A percentile compares a stretch with the other conserved stretches of the same genome.
phyloP scores from a whole-genome alignment of 1,140 invertebrate genomes.

The Tyrophagus putrescentiae region DNA sequence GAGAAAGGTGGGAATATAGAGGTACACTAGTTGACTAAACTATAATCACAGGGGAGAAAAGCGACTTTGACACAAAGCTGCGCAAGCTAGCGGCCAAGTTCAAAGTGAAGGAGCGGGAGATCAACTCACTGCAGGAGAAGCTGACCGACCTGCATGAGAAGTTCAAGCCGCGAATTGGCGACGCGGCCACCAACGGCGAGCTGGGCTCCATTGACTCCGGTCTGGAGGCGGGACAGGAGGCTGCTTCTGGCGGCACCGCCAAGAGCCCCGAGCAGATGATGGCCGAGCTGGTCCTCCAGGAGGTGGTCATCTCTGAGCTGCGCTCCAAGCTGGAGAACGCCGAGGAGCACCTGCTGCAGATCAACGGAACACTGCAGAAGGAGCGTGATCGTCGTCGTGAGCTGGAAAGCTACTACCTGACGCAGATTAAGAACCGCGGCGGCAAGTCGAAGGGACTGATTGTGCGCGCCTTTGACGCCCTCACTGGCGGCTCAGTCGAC shows the following conservation, averaged over 20 bases:
- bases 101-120: constrained; percentile 13
- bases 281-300: not conserved
- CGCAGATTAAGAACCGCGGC: not conserved
- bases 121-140: constrained; percentile 13
- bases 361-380: not conserved
- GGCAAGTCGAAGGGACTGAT: not conserved
- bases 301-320: not conserved
- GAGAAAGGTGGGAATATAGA: too few species aligned
- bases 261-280: not conserved
- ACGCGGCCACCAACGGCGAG: too few species aligned
- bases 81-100: constrained; percentile 15
- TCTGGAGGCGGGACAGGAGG: not conserved
- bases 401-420: not conserved
- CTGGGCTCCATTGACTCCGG: not conserved
- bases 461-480: too few species aligned
- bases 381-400: not conserved
- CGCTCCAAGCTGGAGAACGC: not conserved
- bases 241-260: not conserved
- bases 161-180: not conserved
- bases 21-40: too few species aligned
- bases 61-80: constrained; percentile 7
- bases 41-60: constrained; percentile 6
- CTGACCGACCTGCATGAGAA: constrained; percentile 6
- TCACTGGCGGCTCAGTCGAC: not conserved
- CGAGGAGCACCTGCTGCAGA: not conserved